A percentile compares a stretch with the other conserved stretches of the same genome.
Conservation (phyloP, 2,113 vertebrate genomes). For the Phainopepla nitens region DNA sequence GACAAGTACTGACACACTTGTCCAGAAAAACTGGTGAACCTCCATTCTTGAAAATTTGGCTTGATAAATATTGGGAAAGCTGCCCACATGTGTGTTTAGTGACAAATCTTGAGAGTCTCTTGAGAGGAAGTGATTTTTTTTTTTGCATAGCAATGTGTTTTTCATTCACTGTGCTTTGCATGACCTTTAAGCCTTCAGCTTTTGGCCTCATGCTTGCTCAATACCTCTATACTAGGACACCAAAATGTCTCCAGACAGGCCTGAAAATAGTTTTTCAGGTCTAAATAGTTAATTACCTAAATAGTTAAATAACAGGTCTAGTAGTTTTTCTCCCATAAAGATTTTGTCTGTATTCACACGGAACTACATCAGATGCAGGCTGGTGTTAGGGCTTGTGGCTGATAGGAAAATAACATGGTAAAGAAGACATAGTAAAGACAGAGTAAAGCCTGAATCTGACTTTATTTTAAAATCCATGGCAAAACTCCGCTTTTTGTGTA, state of each 20-base stretch:
- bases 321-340: background rate
- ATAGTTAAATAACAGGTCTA: background rate
- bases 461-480: background rate
- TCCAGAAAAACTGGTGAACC: background rate
- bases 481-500: background rate
- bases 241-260: background rate
- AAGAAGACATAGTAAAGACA: background rate
- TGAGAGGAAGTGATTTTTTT: background rate
- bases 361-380: background rate
- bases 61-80: background rate
- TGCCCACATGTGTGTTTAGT: accelerated
- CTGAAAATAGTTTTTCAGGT: background rate
- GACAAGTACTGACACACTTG: background rate
- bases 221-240: background rate
- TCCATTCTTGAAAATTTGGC: background rate
- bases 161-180: background rate
- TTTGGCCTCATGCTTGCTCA: background rate
- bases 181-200: background rate
- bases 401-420: background rate
- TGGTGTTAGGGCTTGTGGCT: background rate
- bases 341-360: background rate
- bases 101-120: background rate
- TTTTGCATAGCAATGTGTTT: background rate
- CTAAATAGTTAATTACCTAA: background rate
- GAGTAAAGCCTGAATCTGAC: background rate